phyloP scores from a whole-genome alignment of 2,797 vertebrate genomes.

The Nannoperca australis region DNA sequence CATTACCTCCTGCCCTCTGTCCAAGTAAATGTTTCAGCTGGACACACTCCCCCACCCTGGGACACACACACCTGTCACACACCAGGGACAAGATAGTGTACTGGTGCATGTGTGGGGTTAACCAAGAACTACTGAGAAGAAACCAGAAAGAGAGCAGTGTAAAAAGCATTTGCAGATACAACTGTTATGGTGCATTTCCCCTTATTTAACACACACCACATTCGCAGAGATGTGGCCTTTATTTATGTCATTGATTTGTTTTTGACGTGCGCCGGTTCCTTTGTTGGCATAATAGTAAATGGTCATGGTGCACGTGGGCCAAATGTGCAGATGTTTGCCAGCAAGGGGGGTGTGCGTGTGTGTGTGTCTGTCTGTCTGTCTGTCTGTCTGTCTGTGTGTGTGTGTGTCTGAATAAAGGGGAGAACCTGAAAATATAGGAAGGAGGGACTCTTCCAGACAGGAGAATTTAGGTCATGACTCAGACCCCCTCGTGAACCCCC shows the following conservation, averaged over 20 bases:
- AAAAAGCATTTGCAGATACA: conserved; percentile 7
- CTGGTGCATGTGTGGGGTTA: conserved; percentile 37
- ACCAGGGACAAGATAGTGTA: conserved; percentile 50
- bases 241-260: conserved; percentile 12
- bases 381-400: background rate
- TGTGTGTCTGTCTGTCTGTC: background rate
- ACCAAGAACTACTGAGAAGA: conserved; percentile 7
- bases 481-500: conserved; percentile 72
- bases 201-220: background rate
- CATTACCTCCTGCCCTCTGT: conserved; percentile 66
- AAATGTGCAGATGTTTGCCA: conserved; percentile 20
- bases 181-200: background rate
- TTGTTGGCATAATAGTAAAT: conserved; percentile 14
- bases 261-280: conserved; percentile 8
- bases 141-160: background rate
- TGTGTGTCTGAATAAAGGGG: conserved; percentile 2
- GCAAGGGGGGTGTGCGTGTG: conserved; percentile 2
- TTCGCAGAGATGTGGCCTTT: background rate
- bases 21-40: conserved; percentile 69
- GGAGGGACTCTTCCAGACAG: conserved; percentile 50
- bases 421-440: conserved; percentile 38
- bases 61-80: conserved; percentile 75
- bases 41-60: conserved; percentile 50
- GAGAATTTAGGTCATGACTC: conserved; percentile 85
- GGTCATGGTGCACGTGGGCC: background rate